Conservation (phyloP, 92 coral and sea anemone species). For the Zoanthus gigantus region DNA sequence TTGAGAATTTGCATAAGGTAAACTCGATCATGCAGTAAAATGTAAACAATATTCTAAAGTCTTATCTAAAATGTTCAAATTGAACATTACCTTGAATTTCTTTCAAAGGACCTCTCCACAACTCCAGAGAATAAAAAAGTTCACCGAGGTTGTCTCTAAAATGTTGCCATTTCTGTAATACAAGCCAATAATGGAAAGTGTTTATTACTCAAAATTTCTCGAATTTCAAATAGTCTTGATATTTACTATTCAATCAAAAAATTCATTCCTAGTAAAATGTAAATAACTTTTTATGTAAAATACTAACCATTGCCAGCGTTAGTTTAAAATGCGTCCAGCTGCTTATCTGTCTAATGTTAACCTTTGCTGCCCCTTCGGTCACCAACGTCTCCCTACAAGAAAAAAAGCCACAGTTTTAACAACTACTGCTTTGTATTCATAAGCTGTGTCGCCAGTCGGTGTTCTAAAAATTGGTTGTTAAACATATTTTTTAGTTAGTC, state of each 20-base stretch:
- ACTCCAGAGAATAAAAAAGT: slow-evolving; percentile 73
- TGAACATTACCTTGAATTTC: slow-evolving; percentile 75
- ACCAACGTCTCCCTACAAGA: slow-evolving; percentile 18
- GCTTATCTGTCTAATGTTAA: slow-evolving; percentile 73
- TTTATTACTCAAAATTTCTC: too few species aligned
- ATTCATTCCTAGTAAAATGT: background rate
- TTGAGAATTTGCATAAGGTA: too few species aligned
- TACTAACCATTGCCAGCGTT: slow-evolving; percentile 84
- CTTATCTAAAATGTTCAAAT: too few species aligned
- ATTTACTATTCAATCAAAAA: too few species aligned
- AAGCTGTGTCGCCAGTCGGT: too few species aligned
- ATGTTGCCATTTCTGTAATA: slow-evolving; percentile 90
- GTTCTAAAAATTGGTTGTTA: too few species aligned
- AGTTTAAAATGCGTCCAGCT: slow-evolving; percentile 84
- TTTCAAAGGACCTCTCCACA: slow-evolving; percentile 89
- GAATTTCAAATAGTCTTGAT: too few species aligned
- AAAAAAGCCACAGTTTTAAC: background rate
- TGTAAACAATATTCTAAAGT: too few species aligned
- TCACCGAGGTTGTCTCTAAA: slow-evolving; percentile 74
- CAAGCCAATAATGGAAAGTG: background rate
- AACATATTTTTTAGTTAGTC: too few species aligned
- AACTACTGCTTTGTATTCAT: background rate
- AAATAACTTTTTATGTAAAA: background rate
- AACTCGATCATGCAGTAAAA: too few species aligned
- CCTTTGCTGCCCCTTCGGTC: slow-evolving; percentile 31